A percentile compares a stretch with the other conserved stretches of the same genome.
phyloP scores from a whole-genome alignment of 2,797 vertebrate genomes.

The Phyllotis vaccarum region DNA sequence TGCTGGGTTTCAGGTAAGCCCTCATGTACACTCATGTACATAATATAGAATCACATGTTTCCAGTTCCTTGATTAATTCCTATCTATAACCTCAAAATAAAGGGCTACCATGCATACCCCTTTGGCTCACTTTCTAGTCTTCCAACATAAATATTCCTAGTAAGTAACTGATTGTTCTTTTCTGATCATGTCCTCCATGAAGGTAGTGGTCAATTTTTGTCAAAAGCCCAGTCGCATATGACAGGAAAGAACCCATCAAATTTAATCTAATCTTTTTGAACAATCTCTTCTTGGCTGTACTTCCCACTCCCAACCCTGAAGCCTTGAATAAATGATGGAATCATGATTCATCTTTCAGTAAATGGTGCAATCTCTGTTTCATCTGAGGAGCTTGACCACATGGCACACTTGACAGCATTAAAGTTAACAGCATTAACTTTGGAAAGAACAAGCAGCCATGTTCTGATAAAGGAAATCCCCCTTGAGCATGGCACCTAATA shows the following conservation, averaged over 20 bases:
- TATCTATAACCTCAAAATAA: slow-evolving; percentile 24
- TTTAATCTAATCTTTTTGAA: slow-evolving; percentile 37
- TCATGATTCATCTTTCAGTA: slow-evolving; percentile 69
- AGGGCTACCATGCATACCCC: neutral
- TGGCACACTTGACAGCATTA: slow-evolving; percentile 41
- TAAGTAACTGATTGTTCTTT: neutral
- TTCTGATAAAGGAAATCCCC: slow-evolving; percentile 51
- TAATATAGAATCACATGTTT: slow-evolving; percentile 1
- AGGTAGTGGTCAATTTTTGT: slow-evolving; percentile 16
- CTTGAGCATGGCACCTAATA: neutral
- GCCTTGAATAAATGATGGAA: slow-evolving; percentile 62
- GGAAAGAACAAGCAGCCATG: slow-evolving; percentile 52
- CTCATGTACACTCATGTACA: neutral
- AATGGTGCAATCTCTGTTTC: slow-evolving; percentile 57
- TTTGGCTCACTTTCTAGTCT: neutral
- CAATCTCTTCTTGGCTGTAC: slow-evolving; percentile 20
- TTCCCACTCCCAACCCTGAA: slow-evolving; percentile 38
- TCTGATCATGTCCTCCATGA: slow-evolving; percentile 1
- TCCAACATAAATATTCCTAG: slow-evolving; percentile 58
- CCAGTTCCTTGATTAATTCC: slow-evolving; percentile 54
- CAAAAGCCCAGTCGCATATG: slow-evolving; percentile 51
- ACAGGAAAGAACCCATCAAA: slow-evolving; percentile 28
- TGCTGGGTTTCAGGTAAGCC: slow-evolving; percentile 64
- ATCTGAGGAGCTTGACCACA: slow-evolving; percentile 38
- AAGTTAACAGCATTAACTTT: slow-evolving; percentile 43